These are phyloP conservation scores for Pseudopipra pipra DNA, from an alignment of 2,113 vertebrate genomes.

Conservation along the genomic window DNA sequence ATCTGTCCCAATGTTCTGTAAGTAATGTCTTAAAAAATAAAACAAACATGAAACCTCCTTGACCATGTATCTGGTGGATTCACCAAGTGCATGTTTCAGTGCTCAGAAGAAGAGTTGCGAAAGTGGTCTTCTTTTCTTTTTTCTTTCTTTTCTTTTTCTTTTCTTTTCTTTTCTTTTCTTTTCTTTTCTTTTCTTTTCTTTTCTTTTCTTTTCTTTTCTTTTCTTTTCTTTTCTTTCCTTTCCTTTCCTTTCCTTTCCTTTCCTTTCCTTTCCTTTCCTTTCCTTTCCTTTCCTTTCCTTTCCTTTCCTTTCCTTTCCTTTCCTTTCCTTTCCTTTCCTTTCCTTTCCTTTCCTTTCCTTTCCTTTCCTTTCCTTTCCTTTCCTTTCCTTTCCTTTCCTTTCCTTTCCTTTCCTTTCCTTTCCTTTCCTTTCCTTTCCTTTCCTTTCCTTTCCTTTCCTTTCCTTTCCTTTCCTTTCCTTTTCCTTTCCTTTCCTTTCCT, in stretches of 20 bases:
- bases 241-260: neutral
- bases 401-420: no score
- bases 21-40: neutral
- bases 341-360: neutral
- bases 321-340: no score
- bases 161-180: no score
- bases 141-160: neutral
- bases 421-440: no score
- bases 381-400: rapidly evolving
- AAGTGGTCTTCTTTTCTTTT: neutral
- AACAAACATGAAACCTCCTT: neutral
- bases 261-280: no score
- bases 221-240: neutral
- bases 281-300: no score
- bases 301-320: neutral
- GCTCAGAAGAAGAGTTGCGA: neutral
- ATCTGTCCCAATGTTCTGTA: neutral
- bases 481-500: neutral
- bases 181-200: neutral
- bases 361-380: neutral
- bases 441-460: no score
- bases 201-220: neutral
- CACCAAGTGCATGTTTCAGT: neutral
- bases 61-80: neutral
- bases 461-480: no score